These are phyloP conservation scores for Sorex fumeus DNA, from an alignment of 2,113 vertebrate species.

Conservation along the genomic window DNA sequence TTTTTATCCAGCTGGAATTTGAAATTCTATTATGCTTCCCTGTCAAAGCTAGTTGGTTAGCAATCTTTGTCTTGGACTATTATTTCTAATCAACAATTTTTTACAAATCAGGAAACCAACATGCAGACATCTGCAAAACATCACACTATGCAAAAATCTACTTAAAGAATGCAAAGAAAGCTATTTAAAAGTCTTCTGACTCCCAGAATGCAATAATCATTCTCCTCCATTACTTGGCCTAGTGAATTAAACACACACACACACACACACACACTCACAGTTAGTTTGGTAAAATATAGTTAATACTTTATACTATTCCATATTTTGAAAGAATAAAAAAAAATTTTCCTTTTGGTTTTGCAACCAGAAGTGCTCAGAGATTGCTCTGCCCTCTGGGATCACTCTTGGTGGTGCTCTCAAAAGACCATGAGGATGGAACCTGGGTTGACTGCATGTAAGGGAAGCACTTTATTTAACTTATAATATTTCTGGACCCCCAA, in stretches of 20 bases:
- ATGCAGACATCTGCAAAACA: background rate
- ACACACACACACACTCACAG: no score
- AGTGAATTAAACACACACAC: no score
- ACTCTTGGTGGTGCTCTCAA: no score
- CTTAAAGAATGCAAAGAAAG: background rate
- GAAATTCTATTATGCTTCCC: background rate
- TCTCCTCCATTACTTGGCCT: background rate
- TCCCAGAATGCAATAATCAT: background rate
- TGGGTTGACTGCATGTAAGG: no score
- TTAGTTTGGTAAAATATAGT: background rate
- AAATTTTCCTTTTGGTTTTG: background rate
- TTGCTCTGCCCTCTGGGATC: no score
- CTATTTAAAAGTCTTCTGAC: background rate
- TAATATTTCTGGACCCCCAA: no score
- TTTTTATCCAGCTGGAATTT: rapidly evolving
- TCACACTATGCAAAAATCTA: background rate
- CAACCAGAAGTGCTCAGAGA: background rate
- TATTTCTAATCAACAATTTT: background rate
- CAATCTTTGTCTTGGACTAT: background rate
- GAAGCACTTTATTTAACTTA: no score
- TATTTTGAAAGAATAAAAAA: background rate
- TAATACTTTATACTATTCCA: background rate
- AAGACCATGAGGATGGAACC: no score
- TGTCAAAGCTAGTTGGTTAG: background rate
- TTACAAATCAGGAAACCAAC: background rate